Evolutionary conservation across 2,797 vertebrate genomes (phyloP).

Genomic region (Cryptoblepharus egeriae): DNA sequence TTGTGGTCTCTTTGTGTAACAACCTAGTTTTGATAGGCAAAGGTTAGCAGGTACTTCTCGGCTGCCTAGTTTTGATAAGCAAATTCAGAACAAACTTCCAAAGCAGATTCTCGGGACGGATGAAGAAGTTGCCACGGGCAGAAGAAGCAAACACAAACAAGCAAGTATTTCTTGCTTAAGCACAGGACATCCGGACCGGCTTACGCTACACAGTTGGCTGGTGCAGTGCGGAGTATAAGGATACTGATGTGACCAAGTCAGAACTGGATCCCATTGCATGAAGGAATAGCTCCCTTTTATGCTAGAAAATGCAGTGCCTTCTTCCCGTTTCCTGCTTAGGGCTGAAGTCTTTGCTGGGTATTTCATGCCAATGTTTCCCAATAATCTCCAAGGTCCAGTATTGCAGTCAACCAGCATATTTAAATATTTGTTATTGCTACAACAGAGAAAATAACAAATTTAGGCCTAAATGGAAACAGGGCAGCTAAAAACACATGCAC

Average conservation of each 20-base stretch:
- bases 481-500: too few relatives aligned
- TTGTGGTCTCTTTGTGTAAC: too few relatives aligned
- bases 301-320: background rate
- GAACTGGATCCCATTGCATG: background rate
- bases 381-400: too few relatives aligned
- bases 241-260: background rate
- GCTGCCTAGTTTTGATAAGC: conserved; percentile 15
- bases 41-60: background rate
- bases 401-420: too few relatives aligned
- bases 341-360: too few relatives aligned
- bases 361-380: too few relatives aligned
- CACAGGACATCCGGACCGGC: background rate
- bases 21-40: conserved; percentile 59
- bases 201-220: background rate
- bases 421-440: too few relatives aligned
- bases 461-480: too few relatives aligned
- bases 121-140: background rate
- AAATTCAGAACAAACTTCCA: conserved; percentile 63
- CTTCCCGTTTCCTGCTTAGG: background rate
- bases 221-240: background rate
- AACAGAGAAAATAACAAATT: too few relatives aligned
- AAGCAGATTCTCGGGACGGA: conserved; percentile 48
- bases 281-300: background rate
- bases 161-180: background rate
- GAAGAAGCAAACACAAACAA: background rate